Evolutionary conservation across 2,797 vertebrate genomes (phyloP).

Genomic region (Poliocrania exsul): DNA sequence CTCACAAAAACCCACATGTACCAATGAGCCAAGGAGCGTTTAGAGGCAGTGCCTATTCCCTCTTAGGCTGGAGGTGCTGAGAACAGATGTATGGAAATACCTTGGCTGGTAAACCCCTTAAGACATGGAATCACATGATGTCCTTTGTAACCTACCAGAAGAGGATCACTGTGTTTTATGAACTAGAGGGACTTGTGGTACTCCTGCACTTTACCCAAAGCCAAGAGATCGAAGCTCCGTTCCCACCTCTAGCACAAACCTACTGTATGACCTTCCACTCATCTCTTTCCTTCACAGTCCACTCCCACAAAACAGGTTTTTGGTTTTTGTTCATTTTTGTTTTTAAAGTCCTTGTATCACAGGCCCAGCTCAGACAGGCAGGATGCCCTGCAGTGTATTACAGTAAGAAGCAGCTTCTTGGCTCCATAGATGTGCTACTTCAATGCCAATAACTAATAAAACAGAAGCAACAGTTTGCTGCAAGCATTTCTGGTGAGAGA

Average conservation of each 20-base stretch:
- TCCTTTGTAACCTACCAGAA: neutral
- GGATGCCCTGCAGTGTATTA: neutral
- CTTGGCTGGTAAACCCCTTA: neutral
- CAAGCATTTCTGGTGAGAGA: neutral
- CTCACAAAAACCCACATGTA: neutral
- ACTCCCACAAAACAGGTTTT: neutral
- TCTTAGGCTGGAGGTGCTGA: neutral
- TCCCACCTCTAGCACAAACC: neutral
- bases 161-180: neutral
- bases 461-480: conserved; percentile 22
- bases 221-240: neutral
- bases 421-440: neutral
- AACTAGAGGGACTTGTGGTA: neutral
- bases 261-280: neutral
- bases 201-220: neutral
- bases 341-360: neutral
- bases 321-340: neutral
- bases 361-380: neutral
- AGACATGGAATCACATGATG: neutral
- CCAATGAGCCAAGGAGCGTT: neutral
- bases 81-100: neutral
- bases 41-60: neutral
- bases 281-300: neutral
- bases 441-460: neutral
- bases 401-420: neutral